Conservation (phyloP, 2,888 invertebrate genomes). For the Laspeyria flexula region DNA sequence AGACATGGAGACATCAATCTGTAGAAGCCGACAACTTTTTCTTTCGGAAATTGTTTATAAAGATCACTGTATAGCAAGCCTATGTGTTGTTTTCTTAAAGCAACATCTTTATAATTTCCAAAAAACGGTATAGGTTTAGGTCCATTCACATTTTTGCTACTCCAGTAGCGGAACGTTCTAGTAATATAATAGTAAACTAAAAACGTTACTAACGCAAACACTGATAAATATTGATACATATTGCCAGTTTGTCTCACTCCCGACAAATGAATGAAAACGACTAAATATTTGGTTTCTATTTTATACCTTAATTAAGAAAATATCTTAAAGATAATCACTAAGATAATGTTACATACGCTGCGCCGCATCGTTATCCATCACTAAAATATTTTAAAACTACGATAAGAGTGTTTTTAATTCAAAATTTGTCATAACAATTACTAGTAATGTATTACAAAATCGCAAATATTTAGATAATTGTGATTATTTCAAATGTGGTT, state of each 20-base stretch:
- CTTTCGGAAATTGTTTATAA: conserved; percentile 59
- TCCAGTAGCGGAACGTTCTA: conserved; percentile 37
- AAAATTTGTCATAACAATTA: too few species aligned
- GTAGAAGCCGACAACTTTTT: conserved; percentile 61
- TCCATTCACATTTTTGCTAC: conserved; percentile 51
- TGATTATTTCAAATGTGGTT: too few species aligned
- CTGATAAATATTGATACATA: conserved; percentile 20
- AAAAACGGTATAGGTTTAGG: conserved; percentile 53
- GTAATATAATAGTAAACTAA: conserved; percentile 32
- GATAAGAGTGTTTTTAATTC: too few species aligned
- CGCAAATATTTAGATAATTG: too few species aligned
- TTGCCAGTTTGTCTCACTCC: conserved; percentile 1
- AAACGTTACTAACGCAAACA: conserved; percentile 8
- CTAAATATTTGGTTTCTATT: neutral
- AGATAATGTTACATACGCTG: neutral
- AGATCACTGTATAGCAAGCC: conserved; percentile 49
- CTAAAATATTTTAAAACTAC: neutral
- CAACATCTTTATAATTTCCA: conserved; percentile 47
- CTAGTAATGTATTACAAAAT: too few species aligned
- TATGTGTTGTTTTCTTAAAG: conserved; percentile 44
- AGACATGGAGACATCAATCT: conserved; percentile 56
- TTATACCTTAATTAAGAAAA: neutral
- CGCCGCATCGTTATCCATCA: neutral
- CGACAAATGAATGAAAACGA: neutral
- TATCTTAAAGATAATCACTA: neutral